Evolutionary conservation across 92 coral and sea anemone genomes (phyloP), one percentile per base, ranked within the genome.

Genomic region (Meandrina meandrites): DNA sequence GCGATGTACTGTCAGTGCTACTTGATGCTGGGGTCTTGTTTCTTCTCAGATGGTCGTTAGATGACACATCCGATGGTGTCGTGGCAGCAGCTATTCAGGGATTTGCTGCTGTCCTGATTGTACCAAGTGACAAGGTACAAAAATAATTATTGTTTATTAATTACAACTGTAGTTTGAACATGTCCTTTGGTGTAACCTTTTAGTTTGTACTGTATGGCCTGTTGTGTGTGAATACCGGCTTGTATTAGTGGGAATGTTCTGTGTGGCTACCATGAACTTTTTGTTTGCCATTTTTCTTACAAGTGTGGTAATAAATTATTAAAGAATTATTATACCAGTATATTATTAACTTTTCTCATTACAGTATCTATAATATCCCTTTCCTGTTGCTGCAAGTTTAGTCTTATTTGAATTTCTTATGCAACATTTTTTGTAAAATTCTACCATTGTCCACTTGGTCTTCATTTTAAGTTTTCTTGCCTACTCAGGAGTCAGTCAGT

Each of bases 1-100:
- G 85, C 30, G 88, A 91, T 53, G 71, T 95, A 4, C 78, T 93
- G 50, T 91, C 98, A 11, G 91, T 87, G 14, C 86, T 97, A 11
- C 96, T 97, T 24, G 94, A 93, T 31, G 98, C 99, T 79, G 99
- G 99, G 10, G 82, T 95, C 27, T 84, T 96, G 76, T 97, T 97
- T 77, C 90, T 97, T 8, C 86, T 97, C 32, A 94, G 99, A 47
- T 97, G 99, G 99, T 90, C 99, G 1, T 88, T 97, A 30, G 99
- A 97, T 89, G 98, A 97, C 84, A 86, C 90, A 73, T 81, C 94
- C 10, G 99, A 95, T 73, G 93, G 98, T 5, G 91, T 92, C 72
- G 79, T 95, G 66, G 96, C 97, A 48, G 98, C 91, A 22, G 92
- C 98, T 30, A 86, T 95, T 22, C 95, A 93, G 81, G 94, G 98